Percentiles rank a stretch among this genome's conserved stretches.
Conservation (phyloP, 2,113 vertebrate species). For the Kryptolebias marmoratus region DNA sequence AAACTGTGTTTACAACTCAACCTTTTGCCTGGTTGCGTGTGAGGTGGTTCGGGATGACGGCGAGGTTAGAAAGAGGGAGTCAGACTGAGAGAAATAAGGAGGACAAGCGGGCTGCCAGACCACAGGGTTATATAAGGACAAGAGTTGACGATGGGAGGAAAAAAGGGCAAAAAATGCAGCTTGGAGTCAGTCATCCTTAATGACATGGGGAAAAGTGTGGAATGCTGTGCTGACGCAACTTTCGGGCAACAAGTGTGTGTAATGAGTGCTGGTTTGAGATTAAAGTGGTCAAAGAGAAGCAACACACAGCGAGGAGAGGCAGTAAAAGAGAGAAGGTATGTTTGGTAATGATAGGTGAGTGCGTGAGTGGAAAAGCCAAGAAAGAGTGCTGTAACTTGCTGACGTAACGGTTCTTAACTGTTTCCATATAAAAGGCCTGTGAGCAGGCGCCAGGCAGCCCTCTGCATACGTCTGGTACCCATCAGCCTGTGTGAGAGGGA, state of each 20-base stretch:
- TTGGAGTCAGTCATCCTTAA: slow-evolving; percentile 70
- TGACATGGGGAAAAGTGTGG: slow-evolving; percentile 72
- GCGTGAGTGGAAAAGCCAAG: slow-evolving; percentile 63
- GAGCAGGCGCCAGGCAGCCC: slow-evolving; percentile 71
- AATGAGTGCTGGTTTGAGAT: slow-evolving; percentile 42
- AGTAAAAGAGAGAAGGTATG: slow-evolving; percentile 33
- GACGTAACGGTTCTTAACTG: slow-evolving; percentile 78
- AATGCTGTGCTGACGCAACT: slow-evolving; percentile 75
- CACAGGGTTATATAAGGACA: slow-evolving; percentile 75
- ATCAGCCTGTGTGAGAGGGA: slow-evolving; percentile 63
- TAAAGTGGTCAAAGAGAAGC: slow-evolving; percentile 29
- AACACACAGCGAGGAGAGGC: not conserved
- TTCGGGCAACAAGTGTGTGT: slow-evolving; percentile 53
- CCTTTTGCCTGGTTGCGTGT: slow-evolving; percentile 45
- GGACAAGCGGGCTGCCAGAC: slow-evolving; percentile 41
- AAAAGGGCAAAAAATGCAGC: slow-evolving; percentile 71
- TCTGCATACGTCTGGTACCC: slow-evolving; percentile 76
- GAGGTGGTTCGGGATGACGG: slow-evolving; percentile 54
- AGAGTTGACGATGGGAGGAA: slow-evolving; percentile 68
- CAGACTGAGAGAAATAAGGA: slow-evolving; percentile 34
- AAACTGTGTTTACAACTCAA: slow-evolving; percentile 6
- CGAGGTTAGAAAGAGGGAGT: slow-evolving; percentile 34
- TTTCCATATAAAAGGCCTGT: slow-evolving; percentile 77
- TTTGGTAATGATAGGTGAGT: slow-evolving; percentile 38
- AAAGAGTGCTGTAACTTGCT: slow-evolving; percentile 51